Evolutionary conservation across 1,140 invertebrate species (phyloP).

Genomic region (Pseudomyrmex dendroicus): DNA sequence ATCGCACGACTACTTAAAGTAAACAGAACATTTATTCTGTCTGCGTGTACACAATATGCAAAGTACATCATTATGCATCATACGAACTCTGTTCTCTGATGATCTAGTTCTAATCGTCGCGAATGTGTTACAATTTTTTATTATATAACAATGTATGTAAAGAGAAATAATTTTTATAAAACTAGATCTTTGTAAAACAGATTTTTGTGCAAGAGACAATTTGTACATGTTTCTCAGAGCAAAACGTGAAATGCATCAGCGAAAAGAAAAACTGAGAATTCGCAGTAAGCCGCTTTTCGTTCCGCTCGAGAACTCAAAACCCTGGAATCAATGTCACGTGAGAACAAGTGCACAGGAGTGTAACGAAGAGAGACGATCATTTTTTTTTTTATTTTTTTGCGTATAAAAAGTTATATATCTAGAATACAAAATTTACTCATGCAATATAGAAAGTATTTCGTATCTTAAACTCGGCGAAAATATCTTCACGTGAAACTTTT

Average conservation of each 20-base stretch:
- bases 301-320: constrained; percentile 36
- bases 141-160: not conserved
- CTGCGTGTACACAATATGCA: not conserved
- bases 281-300: constrained; percentile 16
- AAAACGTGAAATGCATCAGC: constrained; percentile 4
- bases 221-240: not conserved
- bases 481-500: no score
- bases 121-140: no score
- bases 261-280: constrained; percentile 27
- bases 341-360: constrained; percentile 43
- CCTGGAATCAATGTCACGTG: constrained; percentile 43
- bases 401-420: not conserved
- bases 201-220: not conserved
- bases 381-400: constrained; percentile 9
- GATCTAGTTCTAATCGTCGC: constrained; percentile 6
- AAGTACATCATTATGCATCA: not conserved
- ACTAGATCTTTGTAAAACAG: not conserved
- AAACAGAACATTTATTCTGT: not conserved
- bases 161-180: no score
- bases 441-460: not conserved
- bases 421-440: constrained; percentile 1
- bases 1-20: not conserved
- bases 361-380: constrained; percentile 15
- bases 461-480: not conserved
- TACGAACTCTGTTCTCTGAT: not conserved